Evolutionary conservation across 2,888 invertebrate species (phyloP).

Genomic region (Orthosia incerta): DNA sequence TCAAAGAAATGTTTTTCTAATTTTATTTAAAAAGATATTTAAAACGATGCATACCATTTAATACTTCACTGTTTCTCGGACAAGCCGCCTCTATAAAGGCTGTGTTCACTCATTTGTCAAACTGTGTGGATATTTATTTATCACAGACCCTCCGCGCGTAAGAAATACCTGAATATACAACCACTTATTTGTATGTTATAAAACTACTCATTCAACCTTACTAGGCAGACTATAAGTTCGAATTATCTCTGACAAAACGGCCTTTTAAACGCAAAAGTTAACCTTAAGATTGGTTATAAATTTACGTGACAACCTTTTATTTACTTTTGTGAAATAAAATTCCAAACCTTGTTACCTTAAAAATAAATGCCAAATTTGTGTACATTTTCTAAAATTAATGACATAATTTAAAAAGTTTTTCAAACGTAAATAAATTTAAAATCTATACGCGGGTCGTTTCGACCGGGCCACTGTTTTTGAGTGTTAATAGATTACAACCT

Average conservation of each 20-base stretch:
- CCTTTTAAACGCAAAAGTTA: conserved; percentile 12
- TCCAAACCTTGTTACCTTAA: conserved; percentile 7
- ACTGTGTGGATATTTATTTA: conserved; percentile 88
- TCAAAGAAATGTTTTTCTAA: conserved; percentile 64
- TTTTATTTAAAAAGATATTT: conserved; percentile 62
- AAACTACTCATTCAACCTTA: conserved; percentile 53
- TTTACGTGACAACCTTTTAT: conserved; percentile 47
- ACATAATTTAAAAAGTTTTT: conserved; percentile 59
- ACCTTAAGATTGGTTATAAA: conserved; percentile 53
- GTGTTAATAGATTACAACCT: conserved; percentile 85
- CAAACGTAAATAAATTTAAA: conserved; percentile 84
- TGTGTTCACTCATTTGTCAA: conserved; percentile 90
- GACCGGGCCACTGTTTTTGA: conserved; percentile 83
- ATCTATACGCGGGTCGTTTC: conserved; percentile 81
- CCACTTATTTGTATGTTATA: conserved; percentile 31
- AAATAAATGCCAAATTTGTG: conserved; percentile 39
- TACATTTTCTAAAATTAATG: background rate
- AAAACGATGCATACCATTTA: conserved; percentile 65
- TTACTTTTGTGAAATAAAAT: conserved; percentile 25
- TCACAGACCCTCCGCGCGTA: conserved; percentile 86
- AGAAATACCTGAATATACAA: conserved; percentile 79
- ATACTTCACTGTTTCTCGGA: conserved; percentile 67
- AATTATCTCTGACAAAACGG: conserved; percentile 48
- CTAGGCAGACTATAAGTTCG: conserved; percentile 43
- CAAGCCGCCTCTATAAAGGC: conserved; percentile 83